Conservation (phyloP, 1,140 invertebrate species). For the Lethocerus indicus region DNA sequence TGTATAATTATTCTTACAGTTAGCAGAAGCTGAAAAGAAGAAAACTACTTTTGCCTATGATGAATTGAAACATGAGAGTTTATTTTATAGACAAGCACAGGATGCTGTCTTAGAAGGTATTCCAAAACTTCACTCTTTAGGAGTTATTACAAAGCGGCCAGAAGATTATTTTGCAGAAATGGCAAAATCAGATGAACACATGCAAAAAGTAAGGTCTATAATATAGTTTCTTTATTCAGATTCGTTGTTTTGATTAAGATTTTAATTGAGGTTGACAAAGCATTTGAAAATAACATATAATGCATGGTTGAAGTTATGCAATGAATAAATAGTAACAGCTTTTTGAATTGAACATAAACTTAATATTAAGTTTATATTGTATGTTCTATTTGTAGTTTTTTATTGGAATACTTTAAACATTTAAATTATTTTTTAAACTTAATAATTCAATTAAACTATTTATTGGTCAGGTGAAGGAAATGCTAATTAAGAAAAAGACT, state of each 20-base stretch:
- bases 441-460: conserved; percentile 1
- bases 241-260: too few relatives aligned
- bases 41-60: conserved; percentile 44
- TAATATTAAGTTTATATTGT: neutral
- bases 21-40: conserved; percentile 45
- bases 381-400: neutral
- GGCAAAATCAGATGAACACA: conserved; percentile 93
- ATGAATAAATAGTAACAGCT: neutral
- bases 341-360: neutral
- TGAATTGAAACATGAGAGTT: conserved; percentile 83
- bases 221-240: neutral
- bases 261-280: neutral
- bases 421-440: neutral
- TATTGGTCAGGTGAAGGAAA: conserved; percentile 46
- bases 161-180: conserved; percentile 98
- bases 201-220: conserved; percentile 60
- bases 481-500: conserved; percentile 67
- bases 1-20: conserved; percentile 22
- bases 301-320: neutral
- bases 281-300: neutral
- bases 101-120: conserved; percentile 64
- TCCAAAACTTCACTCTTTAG: conserved; percentile 49
- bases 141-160: conserved; percentile 63
- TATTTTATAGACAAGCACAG: conserved; percentile 86
- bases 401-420: neutral